Evolutionary conservation across 2,888 invertebrate species (phyloP), one percentile per base, ranked within the genome.

Genomic region (Hirtodrosophila trivittata): DNA sequence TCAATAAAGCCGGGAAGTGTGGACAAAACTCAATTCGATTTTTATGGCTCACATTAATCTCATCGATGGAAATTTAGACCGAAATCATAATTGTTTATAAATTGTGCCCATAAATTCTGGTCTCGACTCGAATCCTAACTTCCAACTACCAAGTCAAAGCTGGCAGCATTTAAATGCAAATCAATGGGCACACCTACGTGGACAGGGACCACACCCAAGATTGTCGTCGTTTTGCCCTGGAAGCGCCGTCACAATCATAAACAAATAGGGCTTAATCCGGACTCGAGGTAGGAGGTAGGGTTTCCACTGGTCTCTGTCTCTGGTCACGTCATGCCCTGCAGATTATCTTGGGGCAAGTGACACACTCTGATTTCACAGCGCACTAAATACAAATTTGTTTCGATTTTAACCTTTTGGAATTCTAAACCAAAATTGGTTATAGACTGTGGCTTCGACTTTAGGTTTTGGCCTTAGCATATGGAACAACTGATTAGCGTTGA

Each of bases 81-180:
- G 28, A 63, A 66, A 47, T 81, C 84, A 84, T 86, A 86, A 86
- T 81, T 81, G 84, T 77, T 86, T 81, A 81, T 77, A 80, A 68
- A 81, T 84, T 86, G 81, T 63, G 82, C 38, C 66, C 65, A 77
- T 81, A 83, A 81, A 86, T 81, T 70, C 46, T 30, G 73, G 51
- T 59, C 60, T 51, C 28, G 68, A 45, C n/a, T 21, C 55, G 14
- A 41, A 4, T 10, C 33, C 18, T 37, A 35, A 46, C 50, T 55
- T 33, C 41, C 12, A 18, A 49, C 32, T n/a, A n/a, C n/a, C n/a
- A 26, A 2, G 13, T 8, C 26, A 16, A 1, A 18, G 21, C 18
- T 50, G 38, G 4, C 26, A 18, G 57, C 64, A 74, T 81, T 77
- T 66, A 75, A 83, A 85, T 78, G 72, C 80, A 83, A 85, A 75